phyloP scores from a whole-genome alignment of 2,113 vertebrate genomes.

The Melozone crissalis region DNA sequence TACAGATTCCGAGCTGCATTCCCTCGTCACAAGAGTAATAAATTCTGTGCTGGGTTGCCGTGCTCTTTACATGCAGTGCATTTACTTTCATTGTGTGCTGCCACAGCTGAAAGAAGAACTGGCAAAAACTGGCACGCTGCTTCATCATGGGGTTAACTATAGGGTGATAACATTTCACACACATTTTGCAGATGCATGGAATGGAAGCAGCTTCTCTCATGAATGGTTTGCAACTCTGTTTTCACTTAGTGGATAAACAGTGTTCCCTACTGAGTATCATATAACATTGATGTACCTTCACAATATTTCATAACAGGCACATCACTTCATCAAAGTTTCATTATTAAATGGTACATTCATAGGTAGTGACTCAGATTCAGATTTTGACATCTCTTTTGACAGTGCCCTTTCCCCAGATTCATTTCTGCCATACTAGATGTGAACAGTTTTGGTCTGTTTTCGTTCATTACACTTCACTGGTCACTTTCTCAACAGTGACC shows the following conservation, averaged over 20 bases:
- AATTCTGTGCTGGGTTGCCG: not conserved
- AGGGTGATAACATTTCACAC: not conserved
- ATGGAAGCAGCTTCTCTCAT: not conserved
- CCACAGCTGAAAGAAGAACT: not conserved
- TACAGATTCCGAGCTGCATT: constrained; percentile 18
- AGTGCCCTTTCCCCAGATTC: not conserved
- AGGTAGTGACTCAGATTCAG: not conserved
- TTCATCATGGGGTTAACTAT: not conserved
- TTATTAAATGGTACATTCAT: not conserved
- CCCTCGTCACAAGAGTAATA: not conserved
- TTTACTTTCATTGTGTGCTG: not conserved
- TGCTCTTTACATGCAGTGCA: not conserved
- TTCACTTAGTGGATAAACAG: not conserved
- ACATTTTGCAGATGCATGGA: not conserved
- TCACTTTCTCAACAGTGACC: not conserved
- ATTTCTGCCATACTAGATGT: not conserved
- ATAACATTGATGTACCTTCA: not conserved
- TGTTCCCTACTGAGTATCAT: not conserved
- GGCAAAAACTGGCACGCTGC: not conserved
- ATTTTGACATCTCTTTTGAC: not conserved
- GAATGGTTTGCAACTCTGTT: not conserved
- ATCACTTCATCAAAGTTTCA: not conserved
- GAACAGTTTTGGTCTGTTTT: not conserved
- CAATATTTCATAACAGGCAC: not conserved
- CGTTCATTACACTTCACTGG: not conserved